These are phyloP conservation scores for Coronaproctus castanopsis DNA, from an alignment of 2,888 invertebrate species.

Conservation along the genomic window DNA sequence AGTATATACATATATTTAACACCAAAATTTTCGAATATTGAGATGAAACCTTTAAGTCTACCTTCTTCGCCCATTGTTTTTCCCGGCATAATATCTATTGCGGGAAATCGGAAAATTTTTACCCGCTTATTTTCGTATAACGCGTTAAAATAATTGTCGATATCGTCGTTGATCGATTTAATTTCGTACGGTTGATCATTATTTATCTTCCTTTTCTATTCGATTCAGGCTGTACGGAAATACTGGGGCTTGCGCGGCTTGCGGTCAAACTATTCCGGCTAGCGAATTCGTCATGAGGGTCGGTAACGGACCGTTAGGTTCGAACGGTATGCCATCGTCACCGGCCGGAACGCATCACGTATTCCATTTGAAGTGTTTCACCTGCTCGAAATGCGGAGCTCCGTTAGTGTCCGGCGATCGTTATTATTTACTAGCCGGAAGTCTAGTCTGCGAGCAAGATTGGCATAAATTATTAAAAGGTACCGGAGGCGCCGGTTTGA, in stretches of 20 bases:
- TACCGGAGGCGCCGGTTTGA: conserved; percentile 26
- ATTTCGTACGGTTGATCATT: too few species aligned
- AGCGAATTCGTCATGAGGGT: conserved; percentile 84
- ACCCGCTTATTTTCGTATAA: too few species aligned
- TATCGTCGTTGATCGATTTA: too few species aligned
- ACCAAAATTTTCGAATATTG: too few species aligned
- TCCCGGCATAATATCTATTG: too few species aligned
- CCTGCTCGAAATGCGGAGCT: conserved; percentile 78
- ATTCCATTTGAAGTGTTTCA: conserved; percentile 89
- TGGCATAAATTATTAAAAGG: conserved; percentile 76
- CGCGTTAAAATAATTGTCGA: too few species aligned
- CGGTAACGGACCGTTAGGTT: conserved; percentile 25
- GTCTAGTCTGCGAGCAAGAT: conserved; percentile 84
- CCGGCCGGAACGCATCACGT: conserved; percentile 27
- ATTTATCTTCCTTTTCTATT: too few species aligned
- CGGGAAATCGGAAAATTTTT: too few species aligned
- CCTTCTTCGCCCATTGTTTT: too few species aligned
- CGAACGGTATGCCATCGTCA: not conserved
- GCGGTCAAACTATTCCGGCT: conserved; percentile 79
- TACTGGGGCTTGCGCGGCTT: conserved; percentile 74
- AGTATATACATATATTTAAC: too few species aligned
- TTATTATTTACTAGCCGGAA: conserved; percentile 77
- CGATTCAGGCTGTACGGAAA: conserved; percentile 79
- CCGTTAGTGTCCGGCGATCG: conserved; percentile 80
- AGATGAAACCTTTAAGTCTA: too few species aligned